Percentiles rank a stretch among this genome's conserved stretches.
Evolutionary conservation across 2,113 vertebrate genomes (phyloP).

Genomic region (Gallinago jamesoni): DNA sequence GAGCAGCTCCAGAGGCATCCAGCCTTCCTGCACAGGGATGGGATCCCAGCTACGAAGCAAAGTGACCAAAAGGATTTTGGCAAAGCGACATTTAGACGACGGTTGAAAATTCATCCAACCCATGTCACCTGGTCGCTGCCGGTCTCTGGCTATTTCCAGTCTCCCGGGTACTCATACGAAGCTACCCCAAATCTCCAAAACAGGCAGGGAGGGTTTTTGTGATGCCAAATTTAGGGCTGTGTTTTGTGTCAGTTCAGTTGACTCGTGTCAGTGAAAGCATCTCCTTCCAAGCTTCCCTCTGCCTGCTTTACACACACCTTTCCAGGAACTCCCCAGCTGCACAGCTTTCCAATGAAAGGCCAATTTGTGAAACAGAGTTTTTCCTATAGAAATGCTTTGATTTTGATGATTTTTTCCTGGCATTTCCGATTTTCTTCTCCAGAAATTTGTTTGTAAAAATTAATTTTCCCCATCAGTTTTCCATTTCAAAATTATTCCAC

Average conservation of each 20-base stretch:
- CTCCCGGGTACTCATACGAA: background rate
- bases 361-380: background rate
- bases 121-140: accelerated
- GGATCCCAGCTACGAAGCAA: background rate
- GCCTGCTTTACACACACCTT: background rate
- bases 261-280: background rate
- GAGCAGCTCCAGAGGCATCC: background rate
- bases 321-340: background rate
- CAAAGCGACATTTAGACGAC: background rate
- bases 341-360: background rate
- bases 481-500: background rate
- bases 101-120: background rate
- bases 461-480: background rate
- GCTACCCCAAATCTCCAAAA: background rate
- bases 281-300: background rate
- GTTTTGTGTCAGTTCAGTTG: background rate
- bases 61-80: background rate
- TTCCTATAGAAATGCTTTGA: background rate
- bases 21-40: background rate
- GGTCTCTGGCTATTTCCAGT: background rate
- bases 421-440: background rate
- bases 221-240: background rate
- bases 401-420: background rate
- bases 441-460: background rate
- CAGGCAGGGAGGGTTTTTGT: background rate